These are phyloP conservation scores for Numida meleagris DNA, from an alignment of 2,113 vertebrate species.

Conservation along the genomic window DNA sequence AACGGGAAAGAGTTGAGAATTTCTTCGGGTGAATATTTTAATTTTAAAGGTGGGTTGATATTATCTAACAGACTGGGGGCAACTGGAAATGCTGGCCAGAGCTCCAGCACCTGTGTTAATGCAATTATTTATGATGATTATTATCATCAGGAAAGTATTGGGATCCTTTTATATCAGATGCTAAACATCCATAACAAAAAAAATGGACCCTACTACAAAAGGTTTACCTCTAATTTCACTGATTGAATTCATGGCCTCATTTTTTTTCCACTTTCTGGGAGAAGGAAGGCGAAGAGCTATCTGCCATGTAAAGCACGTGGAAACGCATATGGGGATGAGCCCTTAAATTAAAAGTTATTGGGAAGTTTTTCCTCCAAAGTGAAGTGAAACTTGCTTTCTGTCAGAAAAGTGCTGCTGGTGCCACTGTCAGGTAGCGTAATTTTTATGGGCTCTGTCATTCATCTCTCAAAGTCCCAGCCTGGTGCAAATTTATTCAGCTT, in stretches of 20 bases:
- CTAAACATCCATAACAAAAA: not conserved
- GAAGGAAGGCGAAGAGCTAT: not conserved
- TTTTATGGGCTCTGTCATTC: conserved; percentile 17
- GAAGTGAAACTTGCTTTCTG: not conserved
- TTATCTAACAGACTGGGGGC: not conserved
- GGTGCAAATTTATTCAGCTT: not conserved
- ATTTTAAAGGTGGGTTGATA: conserved; percentile 1
- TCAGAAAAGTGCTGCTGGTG: not conserved
- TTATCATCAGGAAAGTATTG: accelerated
- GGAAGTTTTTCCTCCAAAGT: conserved; percentile 34
- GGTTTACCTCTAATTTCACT: not conserved
- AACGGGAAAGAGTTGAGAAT: not conserved
- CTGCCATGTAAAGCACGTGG: not conserved
- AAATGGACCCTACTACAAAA: not conserved
- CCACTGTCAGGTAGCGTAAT: conserved; percentile 2
- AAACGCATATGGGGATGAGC: not conserved
- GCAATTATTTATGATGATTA: not conserved
- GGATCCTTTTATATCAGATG: not conserved
- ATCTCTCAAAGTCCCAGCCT: conserved; percentile 28
- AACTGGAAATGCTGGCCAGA: not conserved
- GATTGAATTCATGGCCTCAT: not conserved
- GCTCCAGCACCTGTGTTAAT: not conserved
- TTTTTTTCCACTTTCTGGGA: accelerated
- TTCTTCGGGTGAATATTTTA: not conserved
- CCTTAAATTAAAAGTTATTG: not conserved